Conservation (phyloP, 2,113 vertebrate species). For the Salvator merianae region DNA sequence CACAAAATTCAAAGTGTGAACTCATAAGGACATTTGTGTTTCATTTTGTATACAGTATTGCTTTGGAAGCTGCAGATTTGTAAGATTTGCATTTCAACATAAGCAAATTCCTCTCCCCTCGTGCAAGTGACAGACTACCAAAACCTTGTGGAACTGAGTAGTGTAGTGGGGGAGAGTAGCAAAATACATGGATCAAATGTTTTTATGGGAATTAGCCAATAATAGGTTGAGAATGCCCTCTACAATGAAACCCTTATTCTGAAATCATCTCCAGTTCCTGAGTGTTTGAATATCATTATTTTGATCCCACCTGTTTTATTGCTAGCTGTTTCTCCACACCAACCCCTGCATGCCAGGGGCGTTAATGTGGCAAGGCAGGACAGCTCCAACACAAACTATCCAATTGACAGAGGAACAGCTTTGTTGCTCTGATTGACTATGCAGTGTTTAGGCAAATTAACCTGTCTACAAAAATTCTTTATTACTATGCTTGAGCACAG, state of each 20-base stretch:
- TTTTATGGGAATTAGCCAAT: conserved; percentile 49
- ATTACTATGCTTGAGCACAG: conserved; percentile 66
- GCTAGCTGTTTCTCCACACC: conserved; percentile 58
- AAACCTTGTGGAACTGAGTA: conserved; percentile 67
- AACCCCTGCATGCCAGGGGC: conserved; percentile 53
- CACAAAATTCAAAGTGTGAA: no score
- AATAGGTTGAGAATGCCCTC: conserved; percentile 61
- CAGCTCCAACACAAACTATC: conserved; percentile 56
- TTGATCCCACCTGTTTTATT: conserved; percentile 52
- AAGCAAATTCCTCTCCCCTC: neutral
- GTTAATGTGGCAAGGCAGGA: conserved; percentile 53
- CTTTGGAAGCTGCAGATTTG: no score
- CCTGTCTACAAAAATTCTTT: conserved; percentile 73
- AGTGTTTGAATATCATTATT: conserved; percentile 50
- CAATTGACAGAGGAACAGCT: conserved; percentile 70
- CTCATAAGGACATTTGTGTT: no score
- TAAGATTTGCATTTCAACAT: neutral
- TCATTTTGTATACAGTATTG: no score
- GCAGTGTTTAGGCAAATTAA: conserved; percentile 76
- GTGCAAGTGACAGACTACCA: conserved; percentile 65
- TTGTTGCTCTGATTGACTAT: conserved; percentile 72
- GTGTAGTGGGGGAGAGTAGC: conserved; percentile 60
- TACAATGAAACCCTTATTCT: conserved; percentile 42
- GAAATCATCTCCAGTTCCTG: conserved; percentile 64
- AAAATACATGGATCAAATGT: conserved; percentile 64